phyloP scores from a whole-genome alignment of 37 sponge, comb jelly and placozoan species.

The Halisarca cf. caerulea region DNA sequence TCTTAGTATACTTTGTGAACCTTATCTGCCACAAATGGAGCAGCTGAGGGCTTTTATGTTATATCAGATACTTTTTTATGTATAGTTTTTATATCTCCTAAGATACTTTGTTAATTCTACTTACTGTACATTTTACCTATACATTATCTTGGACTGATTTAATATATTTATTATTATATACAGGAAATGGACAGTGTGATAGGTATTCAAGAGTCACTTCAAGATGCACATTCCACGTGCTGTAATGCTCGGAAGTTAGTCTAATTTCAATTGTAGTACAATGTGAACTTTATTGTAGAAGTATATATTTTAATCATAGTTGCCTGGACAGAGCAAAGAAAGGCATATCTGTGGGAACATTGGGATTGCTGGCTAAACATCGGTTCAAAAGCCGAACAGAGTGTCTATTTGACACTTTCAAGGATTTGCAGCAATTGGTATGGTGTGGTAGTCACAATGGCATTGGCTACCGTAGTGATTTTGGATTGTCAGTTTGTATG shows the following conservation, averaged over 20 bases:
- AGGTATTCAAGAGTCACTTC: conserved; percentile 7
- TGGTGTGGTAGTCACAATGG: not conserved
- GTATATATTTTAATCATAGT: not conserved
- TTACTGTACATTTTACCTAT: too few species aligned
- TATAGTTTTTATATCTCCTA: too few species aligned
- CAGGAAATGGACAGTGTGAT: conserved; percentile 18
- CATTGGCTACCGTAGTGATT: too few species aligned
- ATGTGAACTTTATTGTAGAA: not conserved
- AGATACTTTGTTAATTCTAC: too few species aligned
- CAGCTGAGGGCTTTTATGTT: too few species aligned
- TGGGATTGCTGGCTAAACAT: conserved; percentile 11
- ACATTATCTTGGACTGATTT: not conserved
- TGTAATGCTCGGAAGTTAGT: not conserved
- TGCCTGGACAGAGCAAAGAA: not conserved
- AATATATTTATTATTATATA: too few species aligned
- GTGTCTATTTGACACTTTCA: not conserved
- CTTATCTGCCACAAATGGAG: too few species aligned
- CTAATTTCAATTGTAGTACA: too few species aligned
- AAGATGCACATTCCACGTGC: not conserved
- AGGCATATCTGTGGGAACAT: not conserved
- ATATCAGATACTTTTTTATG: too few species aligned
- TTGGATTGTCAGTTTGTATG: too few species aligned
- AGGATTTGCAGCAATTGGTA: conserved; percentile 5
- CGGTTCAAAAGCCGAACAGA: not conserved
- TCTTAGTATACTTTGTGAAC: too few species aligned